Percentiles rank a stretch among this genome's conserved stretches.
Conservation (phyloP, 1,140 invertebrate genomes). For the Homarus americanus region DNA sequence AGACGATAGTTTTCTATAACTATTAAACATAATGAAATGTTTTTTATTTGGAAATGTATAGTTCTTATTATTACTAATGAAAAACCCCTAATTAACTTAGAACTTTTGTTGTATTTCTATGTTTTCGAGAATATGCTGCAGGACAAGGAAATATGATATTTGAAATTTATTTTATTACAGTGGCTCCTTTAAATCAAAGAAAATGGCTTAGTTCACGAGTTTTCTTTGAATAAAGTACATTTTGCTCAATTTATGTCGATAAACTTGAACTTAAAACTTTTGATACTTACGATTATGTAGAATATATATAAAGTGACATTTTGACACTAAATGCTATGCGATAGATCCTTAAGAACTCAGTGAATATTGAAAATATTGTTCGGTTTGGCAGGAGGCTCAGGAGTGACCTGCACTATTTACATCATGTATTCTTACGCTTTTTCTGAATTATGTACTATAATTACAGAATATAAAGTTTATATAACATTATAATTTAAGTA, state of each 20-base stretch:
- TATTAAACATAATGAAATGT: too few relatives aligned
- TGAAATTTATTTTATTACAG: neutral
- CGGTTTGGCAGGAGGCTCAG: conserved; percentile 36
- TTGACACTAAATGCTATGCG: neutral
- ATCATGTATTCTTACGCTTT: conserved; percentile 71
- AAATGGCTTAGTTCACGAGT: neutral
- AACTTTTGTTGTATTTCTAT: too few relatives aligned
- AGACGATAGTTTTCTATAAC: too few relatives aligned
- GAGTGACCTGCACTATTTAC: conserved; percentile 73
- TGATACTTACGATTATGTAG: neutral
- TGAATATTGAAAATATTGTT: conserved; percentile 52
- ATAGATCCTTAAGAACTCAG: conserved; percentile 1
- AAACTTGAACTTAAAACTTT: neutral
- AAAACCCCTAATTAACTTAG: too few relatives aligned
- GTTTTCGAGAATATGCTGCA: neutral
- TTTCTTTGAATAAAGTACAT: conserved; percentile 58
- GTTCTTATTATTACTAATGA: too few relatives aligned
- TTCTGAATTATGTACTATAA: neutral
- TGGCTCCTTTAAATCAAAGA: neutral
- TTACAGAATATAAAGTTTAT: neutral
- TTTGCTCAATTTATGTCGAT: conserved; percentile 23
- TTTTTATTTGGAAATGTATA: too few relatives aligned
- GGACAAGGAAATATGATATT: neutral
- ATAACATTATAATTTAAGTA: neutral
- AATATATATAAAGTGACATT: neutral